Base-by-base conservation (phyloP, 2,797 vertebrate species). In the Pangasius krempfi region DNA sequence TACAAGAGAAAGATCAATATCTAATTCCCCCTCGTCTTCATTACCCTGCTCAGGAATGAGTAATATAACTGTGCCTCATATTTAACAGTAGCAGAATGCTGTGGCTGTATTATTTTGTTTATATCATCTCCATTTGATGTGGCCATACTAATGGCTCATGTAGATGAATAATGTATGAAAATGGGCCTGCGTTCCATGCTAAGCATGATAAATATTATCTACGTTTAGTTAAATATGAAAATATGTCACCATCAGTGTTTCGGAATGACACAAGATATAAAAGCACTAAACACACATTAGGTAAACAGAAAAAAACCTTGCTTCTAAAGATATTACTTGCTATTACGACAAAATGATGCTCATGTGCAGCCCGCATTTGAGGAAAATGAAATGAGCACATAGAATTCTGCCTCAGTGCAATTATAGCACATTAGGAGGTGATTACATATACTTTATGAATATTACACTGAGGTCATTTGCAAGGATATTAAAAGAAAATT, bases 391-490 rank as follows among this genome's bases (percentile, higher is more conserved):
- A 89, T 91, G 87, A 87, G 79, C 84, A 60, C 78, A 62, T n/a
- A 81, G 72, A 72, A 66, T 82, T 89, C 52, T 78, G 88, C 40
- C 81, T 88, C 76, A 64, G 79, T 66, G 87, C 85, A 91, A 89
- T 92, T 93, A 88, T 33, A 89, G 54, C 73, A 87, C 82, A 84
- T 89, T 89, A 87, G 54, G 25, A 87, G 52, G 44, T 80, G 73
- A 89, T 89, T 89, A 87, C 78, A 54, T 72, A 72, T 89, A 25
- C 86, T 72, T 84, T 85, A 87, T 70, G 33, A 66, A 89, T 72
- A 85, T 89, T 87, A 73, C 37, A 80, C 54, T 52, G 44, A 40
- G 64, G 73, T n/a, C 58, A 68, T 84, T 85, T 87, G 75, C 30
- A 62, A 30, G 80, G 50, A 68, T 84, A 83, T 89, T 78, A 78